A percentile compares a stretch with the other conserved stretches of the same genome.
These are phyloP conservation scores for Apamea epomidion DNA, from an alignment of 2,888 invertebrate species.

Conservation along the genomic window DNA sequence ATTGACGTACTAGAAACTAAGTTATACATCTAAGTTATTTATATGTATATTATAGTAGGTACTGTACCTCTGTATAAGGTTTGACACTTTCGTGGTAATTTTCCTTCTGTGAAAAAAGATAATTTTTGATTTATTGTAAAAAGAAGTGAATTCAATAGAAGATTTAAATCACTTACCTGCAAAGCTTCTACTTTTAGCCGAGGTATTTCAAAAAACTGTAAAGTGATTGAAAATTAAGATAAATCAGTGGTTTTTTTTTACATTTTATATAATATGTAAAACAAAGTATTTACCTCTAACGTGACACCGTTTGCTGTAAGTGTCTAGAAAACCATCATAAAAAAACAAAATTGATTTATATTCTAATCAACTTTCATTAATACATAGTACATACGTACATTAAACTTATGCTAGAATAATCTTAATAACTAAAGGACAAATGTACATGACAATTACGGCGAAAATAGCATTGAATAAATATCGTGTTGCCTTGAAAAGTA, in stretches of 20 bases:
- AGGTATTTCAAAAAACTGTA: constrained; percentile 45
- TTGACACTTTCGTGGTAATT: background rate
- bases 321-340: background rate
- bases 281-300: constrained; percentile 23
- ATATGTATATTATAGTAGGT: too few species aligned
- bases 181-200: constrained; percentile 33
- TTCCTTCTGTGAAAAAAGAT: background rate
- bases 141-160: background rate
- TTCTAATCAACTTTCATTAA: background rate
- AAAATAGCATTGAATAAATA: too few species aligned
- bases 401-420: too few species aligned
- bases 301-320: constrained; percentile 34
- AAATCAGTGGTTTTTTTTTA: background rate
- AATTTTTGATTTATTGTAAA: background rate
- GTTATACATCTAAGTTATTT: background rate
- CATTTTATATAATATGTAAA: too few species aligned
- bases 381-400: too few species aligned
- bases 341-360: background rate
- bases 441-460: too few species aligned
- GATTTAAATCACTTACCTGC: constrained; percentile 5
- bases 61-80: constrained; percentile 28
- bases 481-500: too few species aligned
- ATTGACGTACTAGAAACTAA: background rate
- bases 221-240: background rate
- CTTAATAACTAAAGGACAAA: too few species aligned